Evolutionary conservation across 2,797 vertebrate species (phyloP), one percentile per base, ranked within the genome.

Genomic region (Enteromius unitaeniatus): DNA sequence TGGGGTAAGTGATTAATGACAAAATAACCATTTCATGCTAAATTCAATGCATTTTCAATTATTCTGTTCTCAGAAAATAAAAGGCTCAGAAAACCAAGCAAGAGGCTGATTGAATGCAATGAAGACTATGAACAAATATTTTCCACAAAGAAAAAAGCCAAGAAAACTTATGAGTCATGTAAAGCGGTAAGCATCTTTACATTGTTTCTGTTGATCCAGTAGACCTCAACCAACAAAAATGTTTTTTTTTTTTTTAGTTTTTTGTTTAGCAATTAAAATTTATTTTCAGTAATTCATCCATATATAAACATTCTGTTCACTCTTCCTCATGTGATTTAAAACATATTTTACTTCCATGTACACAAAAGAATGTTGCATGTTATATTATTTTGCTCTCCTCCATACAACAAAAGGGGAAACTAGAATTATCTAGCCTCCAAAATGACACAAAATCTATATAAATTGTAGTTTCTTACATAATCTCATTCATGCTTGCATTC

Each of bases 41-140:
- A 47, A 42, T 67, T 40, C 42, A 64, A 1, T 75, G 0, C 3
- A 79, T 67, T 77, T 60, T 64, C 7, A 17, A 31, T 31, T 7
- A 64, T 82, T 82, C 8, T 84, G 10, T 86, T 77, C 49, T 68
- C 93, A 87, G 97, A 98, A 92, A 97, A 95, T 91, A 99, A 99
- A 89, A 95, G 97, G 73, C 96, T 95, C 84, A 96, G 97, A 87
- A 98, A 97, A 94, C 97, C 97, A 45, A 98, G 97, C 89, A 99
- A 98, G 91, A 94, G 98, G 91, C 95, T 97, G 85, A 90, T 98
- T 88, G 97, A 97, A 89, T 97, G 96, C 65, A 94, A 95, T 49
- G 97, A 97, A 91, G 97, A 97, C 74, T 97, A 96, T 83, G 96
- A 98, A 92, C 95, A 97, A 88, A 95, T 97, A 92, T 97, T 97